Evolutionary conservation across 2,888 invertebrate genomes (phyloP).

Genomic region (Amblyteles armatorius): DNA sequence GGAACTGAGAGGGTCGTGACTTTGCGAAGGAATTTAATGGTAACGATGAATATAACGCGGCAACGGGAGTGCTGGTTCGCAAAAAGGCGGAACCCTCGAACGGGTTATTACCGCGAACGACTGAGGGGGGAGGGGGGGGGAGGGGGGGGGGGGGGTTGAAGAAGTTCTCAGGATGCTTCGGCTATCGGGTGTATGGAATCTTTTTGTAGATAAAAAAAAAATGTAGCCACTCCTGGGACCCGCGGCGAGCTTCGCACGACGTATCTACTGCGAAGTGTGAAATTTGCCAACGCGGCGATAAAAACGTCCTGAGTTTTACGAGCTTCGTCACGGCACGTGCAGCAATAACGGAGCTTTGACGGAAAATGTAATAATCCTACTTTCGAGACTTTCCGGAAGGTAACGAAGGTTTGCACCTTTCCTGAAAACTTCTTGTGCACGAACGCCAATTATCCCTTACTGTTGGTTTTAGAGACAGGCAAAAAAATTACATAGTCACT

Average conservation of each 20-base stretch:
- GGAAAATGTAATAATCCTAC: background rate
- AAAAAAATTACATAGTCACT: no score
- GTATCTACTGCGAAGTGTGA: background rate
- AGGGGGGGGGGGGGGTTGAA: no score
- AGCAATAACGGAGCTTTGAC: background rate
- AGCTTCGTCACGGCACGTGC: background rate
- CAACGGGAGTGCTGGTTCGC: background rate
- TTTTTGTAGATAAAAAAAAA: background rate
- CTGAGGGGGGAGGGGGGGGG: no score
- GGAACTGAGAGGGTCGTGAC: background rate
- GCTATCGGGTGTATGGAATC: background rate
- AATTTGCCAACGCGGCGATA: background rate
- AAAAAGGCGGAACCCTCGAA: background rate
- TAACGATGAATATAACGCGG: background rate
- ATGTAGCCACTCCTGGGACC: background rate
- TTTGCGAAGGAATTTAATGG: background rate
- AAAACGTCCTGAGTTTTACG: background rate
- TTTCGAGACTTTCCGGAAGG: background rate
- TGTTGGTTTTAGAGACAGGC: no score
- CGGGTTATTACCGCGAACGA: background rate
- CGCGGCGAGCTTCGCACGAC: conserved; percentile 2
- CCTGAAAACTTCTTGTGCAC: no score
- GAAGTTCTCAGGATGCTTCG: background rate
- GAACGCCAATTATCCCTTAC: no score
- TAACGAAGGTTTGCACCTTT: background rate